A percentile compares a stretch with the other conserved stretches of the same genome.
Evolutionary conservation across 2,113 vertebrate genomes (phyloP).

Genomic region (Platichthys stellatus): DNA sequence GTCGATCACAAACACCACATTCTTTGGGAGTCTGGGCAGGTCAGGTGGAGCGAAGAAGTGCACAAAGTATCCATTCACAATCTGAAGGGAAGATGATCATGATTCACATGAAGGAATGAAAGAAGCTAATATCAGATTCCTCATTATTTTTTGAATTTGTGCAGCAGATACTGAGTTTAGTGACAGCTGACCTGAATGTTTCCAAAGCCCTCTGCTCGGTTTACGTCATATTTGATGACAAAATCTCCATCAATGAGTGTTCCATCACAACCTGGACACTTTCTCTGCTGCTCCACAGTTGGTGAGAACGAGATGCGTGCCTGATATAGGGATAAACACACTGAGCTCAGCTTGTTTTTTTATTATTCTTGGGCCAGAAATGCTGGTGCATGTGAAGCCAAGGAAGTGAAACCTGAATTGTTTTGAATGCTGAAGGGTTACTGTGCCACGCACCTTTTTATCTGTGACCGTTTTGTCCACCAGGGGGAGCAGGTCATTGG

Average conservation of each 20-base stretch:
- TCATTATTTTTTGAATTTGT: background rate
- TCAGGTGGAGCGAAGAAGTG: slow-evolving; percentile 81
- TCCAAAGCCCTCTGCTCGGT: slow-evolving; percentile 78
- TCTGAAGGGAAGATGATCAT: slow-evolving; percentile 58
- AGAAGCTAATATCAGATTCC: background rate
- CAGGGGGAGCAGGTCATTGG: slow-evolving; percentile 86
- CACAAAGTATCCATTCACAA: slow-evolving; percentile 85
- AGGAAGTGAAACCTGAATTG: background rate
- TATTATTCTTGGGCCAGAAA: background rate
- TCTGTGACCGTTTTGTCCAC: slow-evolving; percentile 89
- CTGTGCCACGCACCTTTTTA: slow-evolving; percentile 81
- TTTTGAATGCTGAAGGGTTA: background rate
- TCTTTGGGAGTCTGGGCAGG: slow-evolving; percentile 75
- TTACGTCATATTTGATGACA: slow-evolving; percentile 90
- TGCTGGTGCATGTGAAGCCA: background rate
- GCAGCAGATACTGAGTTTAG: background rate
- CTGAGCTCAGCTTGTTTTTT: background rate
- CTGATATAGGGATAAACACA: slow-evolving; percentile 50
- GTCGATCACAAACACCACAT: slow-evolving; percentile 84
- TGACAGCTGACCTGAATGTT: slow-evolving; percentile 86
- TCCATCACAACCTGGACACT: slow-evolving; percentile 84
- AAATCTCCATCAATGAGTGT: slow-evolving; percentile 91
- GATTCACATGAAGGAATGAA: background rate
- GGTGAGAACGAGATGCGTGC: slow-evolving; percentile 81
- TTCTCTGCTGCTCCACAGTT: slow-evolving; percentile 87